A percentile compares a stretch with the other conserved stretches of the same genome.
These are phyloP conservation scores for Heloderma charlesbogerti DNA, from an alignment of 2,113 vertebrate genomes.

Conservation along the genomic window DNA sequence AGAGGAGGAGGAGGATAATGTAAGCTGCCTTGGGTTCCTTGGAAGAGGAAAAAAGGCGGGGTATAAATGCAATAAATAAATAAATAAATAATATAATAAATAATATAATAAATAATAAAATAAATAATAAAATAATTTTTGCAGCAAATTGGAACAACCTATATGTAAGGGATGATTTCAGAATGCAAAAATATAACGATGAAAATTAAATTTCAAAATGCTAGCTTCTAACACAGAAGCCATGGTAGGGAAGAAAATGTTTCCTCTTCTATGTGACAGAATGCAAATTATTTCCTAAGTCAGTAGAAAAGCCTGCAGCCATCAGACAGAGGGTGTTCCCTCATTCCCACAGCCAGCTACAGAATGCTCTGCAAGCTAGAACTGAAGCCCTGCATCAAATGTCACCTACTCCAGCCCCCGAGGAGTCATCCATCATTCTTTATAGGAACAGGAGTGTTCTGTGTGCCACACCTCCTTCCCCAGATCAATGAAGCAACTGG, in stretches of 20 bases:
- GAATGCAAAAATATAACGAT: conserved; percentile 10
- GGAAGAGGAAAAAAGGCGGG: no score
- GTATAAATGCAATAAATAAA: background rate
- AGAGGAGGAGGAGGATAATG: no score
- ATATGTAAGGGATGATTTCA: conserved; percentile 10
- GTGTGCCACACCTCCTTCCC: conserved; percentile 39
- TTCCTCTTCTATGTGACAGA: conserved; percentile 15
- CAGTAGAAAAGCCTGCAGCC: conserved; percentile 23
- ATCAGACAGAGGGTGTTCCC: background rate
- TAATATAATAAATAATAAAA: no score
- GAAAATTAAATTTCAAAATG: conserved; percentile 25
- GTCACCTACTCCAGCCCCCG: conserved; percentile 33
- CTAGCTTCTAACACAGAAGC: rapidly evolving
- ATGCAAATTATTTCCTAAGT: conserved; percentile 26
- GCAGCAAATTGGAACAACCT: background rate
- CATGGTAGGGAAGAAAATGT: conserved; percentile 19
- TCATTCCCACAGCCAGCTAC: no score
- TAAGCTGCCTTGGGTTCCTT: no score
- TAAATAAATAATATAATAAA: no score
- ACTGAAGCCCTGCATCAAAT: conserved; percentile 57
- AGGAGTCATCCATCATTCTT: conserved; percentile 61
- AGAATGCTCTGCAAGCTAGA: conserved; percentile 25
- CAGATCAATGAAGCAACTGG: conserved; percentile 56
- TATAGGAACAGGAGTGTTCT: conserved; percentile 41
- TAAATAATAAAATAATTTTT: no score